Conservation (phyloP, 2,888 invertebrate species). For the Rhimphoctona megacephalus region DNA sequence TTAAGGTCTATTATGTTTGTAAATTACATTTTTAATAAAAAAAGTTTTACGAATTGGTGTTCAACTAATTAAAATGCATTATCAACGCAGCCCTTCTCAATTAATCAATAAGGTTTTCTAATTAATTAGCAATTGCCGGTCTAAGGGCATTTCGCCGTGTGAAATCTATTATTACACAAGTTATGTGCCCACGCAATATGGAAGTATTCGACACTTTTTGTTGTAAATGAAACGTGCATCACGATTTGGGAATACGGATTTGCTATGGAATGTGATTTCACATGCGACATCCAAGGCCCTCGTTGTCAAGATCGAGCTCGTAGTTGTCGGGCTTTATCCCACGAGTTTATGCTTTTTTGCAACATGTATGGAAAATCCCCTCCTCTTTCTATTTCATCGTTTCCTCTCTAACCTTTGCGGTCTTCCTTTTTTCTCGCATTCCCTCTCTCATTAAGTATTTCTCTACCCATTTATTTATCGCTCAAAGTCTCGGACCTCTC, state of each 20-base stretch:
- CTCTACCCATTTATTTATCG: slow-evolving; percentile 64
- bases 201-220: background rate
- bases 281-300: background rate
- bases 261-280: background rate
- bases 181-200: background rate
- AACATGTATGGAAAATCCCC: slow-evolving; percentile 21
- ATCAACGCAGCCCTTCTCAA: background rate
- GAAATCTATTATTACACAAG: background rate
- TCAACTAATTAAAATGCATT: background rate
- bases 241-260: background rate
- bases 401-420: slow-evolving; percentile 19
- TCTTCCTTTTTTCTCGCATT: slow-evolving; percentile 2
- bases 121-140: background rate
- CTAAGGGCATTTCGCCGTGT: background rate
- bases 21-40: background rate
- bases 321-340: slow-evolving; percentile 4
- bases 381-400: background rate
- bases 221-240: background rate
- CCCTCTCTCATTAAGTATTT: slow-evolving; percentile 29
- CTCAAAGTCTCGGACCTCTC: slow-evolving; percentile 63
- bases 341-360: slow-evolving; percentile 29
- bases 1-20: background rate
- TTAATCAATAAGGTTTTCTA: background rate
- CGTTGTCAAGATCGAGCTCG: background rate
- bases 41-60: background rate